A percentile compares a stretch with the other conserved stretches of the same genome.
phyloP scores from a whole-genome alignment of 1,140 invertebrate species.

The Coboldia fuscipes region DNA sequence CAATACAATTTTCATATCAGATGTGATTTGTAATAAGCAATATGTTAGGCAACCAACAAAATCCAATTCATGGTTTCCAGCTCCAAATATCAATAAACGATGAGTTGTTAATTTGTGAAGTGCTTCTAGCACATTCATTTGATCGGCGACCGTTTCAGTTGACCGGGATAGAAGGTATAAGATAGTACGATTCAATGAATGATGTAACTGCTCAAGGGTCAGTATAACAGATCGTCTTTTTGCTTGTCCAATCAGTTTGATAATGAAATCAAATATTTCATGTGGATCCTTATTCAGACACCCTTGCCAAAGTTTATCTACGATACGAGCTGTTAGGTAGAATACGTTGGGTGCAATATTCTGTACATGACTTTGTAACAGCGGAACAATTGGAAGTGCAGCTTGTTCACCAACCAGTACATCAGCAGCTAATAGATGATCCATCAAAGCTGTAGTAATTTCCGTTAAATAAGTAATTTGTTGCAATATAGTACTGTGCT shows the following conservation, averaged over 20 bases:
- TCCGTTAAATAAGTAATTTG: slow-evolving; percentile 84
- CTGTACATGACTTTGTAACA: slow-evolving; percentile 54
- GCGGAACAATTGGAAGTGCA: slow-evolving; percentile 48
- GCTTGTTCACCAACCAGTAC: slow-evolving; percentile 66
- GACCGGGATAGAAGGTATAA: slow-evolving; percentile 81
- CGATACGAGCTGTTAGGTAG: slow-evolving; percentile 76
- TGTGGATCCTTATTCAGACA: slow-evolving; percentile 72
- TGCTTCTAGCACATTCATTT: slow-evolving; percentile 79
- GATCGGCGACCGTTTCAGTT: slow-evolving; percentile 70
- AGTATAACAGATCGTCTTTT: slow-evolving; percentile 53
- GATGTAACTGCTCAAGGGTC: slow-evolving; percentile 68
- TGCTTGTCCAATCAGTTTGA: slow-evolving; percentile 75
- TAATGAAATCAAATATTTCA: slow-evolving; percentile 88
- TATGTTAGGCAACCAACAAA: slow-evolving; percentile 91
- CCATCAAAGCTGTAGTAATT: slow-evolving; percentile 78
- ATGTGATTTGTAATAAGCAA: slow-evolving; percentile 82
- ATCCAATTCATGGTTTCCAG: slow-evolving; percentile 84
- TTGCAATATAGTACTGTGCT: slow-evolving; percentile 53
- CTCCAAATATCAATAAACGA: slow-evolving; percentile 72
- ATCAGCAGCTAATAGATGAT: slow-evolving; percentile 81
- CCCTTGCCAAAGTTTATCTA: slow-evolving; percentile 95
- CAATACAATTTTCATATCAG: slow-evolving; percentile 68
- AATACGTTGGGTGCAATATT: slow-evolving; percentile 80
- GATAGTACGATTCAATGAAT: slow-evolving; percentile 84
- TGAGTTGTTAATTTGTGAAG: slow-evolving; percentile 75